Percentiles rank a stretch among this genome's conserved stretches.
Conservation (phyloP, 2,888 invertebrate species). For the Eristalis tenax region DNA sequence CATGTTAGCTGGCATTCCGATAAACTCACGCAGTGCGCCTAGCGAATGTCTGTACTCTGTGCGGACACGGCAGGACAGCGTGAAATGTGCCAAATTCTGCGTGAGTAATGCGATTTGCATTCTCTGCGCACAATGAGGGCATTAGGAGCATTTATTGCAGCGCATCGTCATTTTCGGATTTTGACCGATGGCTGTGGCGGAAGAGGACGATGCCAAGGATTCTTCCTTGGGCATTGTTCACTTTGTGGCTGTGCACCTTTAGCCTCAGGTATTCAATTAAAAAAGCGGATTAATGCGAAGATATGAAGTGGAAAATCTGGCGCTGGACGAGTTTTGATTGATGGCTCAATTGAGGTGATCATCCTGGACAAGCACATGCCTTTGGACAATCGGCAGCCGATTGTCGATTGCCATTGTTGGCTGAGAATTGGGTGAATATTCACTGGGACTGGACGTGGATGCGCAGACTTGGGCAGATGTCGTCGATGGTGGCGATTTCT, state of each 20-base stretch:
- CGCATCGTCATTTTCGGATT: neutral
- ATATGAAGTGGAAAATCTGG: constrained; percentile 70
- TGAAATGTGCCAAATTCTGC: constrained; percentile 74
- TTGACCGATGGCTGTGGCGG: constrained; percentile 36
- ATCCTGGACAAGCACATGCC: constrained; percentile 34
- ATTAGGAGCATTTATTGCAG: constrained; percentile 52
- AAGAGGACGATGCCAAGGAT: constrained; percentile 35
- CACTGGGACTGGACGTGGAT: neutral
- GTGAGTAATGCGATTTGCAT: constrained; percentile 80
- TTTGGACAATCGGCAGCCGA: constrained; percentile 16
- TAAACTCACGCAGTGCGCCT: neutral
- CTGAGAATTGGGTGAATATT: neutral
- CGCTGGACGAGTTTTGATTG: constrained; percentile 64
- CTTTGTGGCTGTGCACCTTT: constrained; percentile 52
- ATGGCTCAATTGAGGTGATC: constrained; percentile 60
- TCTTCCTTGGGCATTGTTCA: constrained; percentile 45
- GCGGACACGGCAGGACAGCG: constrained; percentile 8
- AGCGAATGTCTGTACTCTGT: neutral
- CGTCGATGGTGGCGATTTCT: neutral
- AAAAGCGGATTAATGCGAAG: constrained; percentile 52
- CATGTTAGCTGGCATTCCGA: neutral
- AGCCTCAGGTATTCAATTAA: constrained; percentile 42
- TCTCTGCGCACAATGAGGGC: constrained; percentile 57
- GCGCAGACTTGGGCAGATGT: neutral
- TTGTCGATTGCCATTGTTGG: neutral